A percentile compares a stretch with the other conserved stretches of the same genome.
Conservation (phyloP, 2,888 invertebrate genomes). For the Clivina fossor region DNA sequence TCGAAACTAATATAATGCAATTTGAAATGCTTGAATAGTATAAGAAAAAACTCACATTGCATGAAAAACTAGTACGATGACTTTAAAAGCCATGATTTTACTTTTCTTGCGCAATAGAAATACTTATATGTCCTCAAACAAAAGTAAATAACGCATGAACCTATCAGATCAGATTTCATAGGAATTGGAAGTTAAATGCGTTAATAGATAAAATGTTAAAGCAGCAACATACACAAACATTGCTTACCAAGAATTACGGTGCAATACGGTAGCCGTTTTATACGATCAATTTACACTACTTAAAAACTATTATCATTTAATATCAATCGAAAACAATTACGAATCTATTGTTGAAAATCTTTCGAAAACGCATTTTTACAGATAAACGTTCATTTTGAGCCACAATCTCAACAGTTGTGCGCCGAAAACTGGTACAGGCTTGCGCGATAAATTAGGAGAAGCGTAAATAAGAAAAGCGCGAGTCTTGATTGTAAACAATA, state of each 20-base stretch:
- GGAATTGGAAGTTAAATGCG: constrained; percentile 22
- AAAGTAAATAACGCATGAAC: constrained; percentile 27
- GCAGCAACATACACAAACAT: constrained; percentile 6
- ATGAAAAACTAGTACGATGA: constrained; percentile 22
- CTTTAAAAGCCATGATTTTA: constrained; percentile 22
- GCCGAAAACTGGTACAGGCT: no score
- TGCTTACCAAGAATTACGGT: constrained; percentile 8
- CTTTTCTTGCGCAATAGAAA: constrained; percentile 24
- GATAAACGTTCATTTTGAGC: no score
- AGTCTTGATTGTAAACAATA: no score
- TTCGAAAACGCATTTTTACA: no score
- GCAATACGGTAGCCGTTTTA: constrained; percentile 13
- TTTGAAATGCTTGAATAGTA: constrained; percentile 17
- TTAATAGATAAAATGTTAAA: constrained; percentile 22
- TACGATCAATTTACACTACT: constrained; percentile 5
- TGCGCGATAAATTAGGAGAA: no score
- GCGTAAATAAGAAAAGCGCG: no score
- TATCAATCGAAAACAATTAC: no score
- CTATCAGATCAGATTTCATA: constrained; percentile 22
- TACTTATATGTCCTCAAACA: constrained; percentile 28
- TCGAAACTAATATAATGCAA: constrained; percentile 15
- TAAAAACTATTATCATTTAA: background rate
- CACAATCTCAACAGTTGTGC: no score
- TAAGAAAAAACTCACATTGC: constrained; percentile 18
- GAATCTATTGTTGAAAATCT: no score